A percentile compares a stretch with the other conserved stretches of the same genome.
These are phyloP conservation scores for Lepidotrigona ventralis DNA, from an alignment of 1,140 invertebrate species.

Conservation along the genomic window DNA sequence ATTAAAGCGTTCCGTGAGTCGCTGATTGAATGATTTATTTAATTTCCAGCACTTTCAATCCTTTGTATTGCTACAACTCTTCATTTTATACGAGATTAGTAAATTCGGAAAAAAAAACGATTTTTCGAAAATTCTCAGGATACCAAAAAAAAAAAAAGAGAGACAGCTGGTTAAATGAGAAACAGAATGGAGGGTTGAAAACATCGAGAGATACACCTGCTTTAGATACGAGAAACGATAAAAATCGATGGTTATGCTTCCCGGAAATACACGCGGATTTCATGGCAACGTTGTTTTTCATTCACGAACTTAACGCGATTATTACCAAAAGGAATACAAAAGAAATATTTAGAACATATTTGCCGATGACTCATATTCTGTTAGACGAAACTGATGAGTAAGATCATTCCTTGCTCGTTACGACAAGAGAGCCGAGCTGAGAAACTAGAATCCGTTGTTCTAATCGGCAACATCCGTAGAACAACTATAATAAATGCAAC, in stretches of 20 bases:
- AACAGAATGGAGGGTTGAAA: background rate
- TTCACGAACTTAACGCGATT: background rate
- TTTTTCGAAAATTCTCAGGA: background rate
- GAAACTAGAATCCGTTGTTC: constrained; percentile 14
- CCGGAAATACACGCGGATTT: background rate
- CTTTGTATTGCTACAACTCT: background rate
- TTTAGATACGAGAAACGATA: background rate
- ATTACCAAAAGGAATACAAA: background rate
- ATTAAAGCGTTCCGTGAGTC: background rate
- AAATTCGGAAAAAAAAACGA: background rate
- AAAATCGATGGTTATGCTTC: background rate
- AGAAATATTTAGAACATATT: background rate
- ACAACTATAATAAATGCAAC: background rate
- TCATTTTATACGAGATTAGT: background rate
- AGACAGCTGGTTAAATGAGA: background rate
- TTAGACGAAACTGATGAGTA: constrained; percentile 17
- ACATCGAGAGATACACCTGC: background rate
- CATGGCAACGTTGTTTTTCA: background rate
- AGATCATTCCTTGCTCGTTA: constrained; percentile 17
- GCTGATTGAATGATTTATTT: no score
- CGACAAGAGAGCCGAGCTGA: background rate
- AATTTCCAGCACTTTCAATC: no score
- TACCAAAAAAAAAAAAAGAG: background rate
- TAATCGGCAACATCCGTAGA: background rate
- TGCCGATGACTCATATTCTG: background rate